A percentile compares a stretch with the other conserved stretches of the same genome.
phyloP scores from a whole-genome alignment of 2,888 invertebrate species.

The Zaprionus lineosus region DNA sequence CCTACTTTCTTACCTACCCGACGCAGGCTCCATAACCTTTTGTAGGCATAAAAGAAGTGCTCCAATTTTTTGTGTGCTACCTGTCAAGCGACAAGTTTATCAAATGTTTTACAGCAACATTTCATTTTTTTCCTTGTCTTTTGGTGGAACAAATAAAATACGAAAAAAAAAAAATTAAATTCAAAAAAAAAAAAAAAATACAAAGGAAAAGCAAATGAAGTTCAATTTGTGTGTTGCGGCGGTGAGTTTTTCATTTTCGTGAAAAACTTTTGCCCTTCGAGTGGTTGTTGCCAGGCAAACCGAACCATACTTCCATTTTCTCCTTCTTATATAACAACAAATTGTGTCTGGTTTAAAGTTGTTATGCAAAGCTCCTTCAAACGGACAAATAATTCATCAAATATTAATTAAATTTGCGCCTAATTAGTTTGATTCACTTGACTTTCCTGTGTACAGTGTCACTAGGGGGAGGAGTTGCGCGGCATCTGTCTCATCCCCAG shows the following conservation, averaged over 20 bases:
- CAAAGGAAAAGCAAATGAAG: conserved; percentile 50
- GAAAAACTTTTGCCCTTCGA: conserved; percentile 33
- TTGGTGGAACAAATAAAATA: neutral
- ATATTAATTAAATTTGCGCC: conserved; percentile 71
- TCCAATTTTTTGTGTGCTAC: conserved; percentile 27
- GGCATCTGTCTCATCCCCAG: no score
- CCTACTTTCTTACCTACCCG: no score
- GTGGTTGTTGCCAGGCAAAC: conserved; percentile 22
- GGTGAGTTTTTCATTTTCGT: conserved; percentile 23
- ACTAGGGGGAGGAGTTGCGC: no score
- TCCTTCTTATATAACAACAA: no score
- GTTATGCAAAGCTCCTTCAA: conserved; percentile 28
- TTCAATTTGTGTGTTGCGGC: conserved; percentile 48
- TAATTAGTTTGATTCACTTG: conserved; percentile 68
- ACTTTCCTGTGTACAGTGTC: no score
- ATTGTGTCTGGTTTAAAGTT: conserved; percentile 11
- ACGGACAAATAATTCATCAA: conserved; percentile 58
- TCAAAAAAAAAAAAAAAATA: no score
- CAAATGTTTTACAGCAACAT: conserved; percentile 49
- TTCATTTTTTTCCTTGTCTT: conserved; percentile 2
- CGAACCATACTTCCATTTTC: no score
- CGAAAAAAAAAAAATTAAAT: no score
- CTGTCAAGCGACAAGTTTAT: conserved; percentile 68
- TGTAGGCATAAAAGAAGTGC: conserved; percentile 47
- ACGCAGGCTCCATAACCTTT: no score